Evolutionary conservation across 2,797 vertebrate species (phyloP).

Genomic region (Glossophaga mutica): DNA sequence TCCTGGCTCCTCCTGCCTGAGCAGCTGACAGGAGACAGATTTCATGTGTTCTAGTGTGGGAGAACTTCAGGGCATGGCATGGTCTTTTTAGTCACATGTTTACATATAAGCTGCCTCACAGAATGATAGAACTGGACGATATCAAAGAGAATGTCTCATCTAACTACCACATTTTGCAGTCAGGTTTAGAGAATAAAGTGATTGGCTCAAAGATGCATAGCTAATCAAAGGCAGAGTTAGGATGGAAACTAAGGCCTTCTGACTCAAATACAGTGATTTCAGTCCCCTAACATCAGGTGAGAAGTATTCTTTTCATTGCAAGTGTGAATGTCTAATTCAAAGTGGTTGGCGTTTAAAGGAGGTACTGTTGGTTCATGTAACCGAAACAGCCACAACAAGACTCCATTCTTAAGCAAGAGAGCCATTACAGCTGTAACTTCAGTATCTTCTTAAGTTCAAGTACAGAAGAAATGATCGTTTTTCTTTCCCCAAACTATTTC

Average conservation of each 20-base stretch:
- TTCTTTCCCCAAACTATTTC: background rate
- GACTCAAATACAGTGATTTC: background rate
- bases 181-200: background rate
- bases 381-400: background rate
- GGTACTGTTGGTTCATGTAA: background rate
- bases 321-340: background rate
- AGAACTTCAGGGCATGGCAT: background rate
- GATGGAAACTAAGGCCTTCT: background rate
- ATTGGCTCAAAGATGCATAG: background rate
- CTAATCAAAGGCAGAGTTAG: background rate
- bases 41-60: background rate
- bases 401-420: background rate
- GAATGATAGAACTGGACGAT: background rate
- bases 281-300: background rate
- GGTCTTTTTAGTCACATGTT: background rate
- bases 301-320: background rate
- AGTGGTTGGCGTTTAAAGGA: background rate
- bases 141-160: background rate
- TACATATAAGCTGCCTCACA: background rate
- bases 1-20: background rate
- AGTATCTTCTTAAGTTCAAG: background rate
- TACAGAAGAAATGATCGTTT: background rate
- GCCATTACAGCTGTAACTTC: background rate
- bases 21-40: conserved; percentile 14
- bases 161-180: background rate